phyloP scores from a whole-genome alignment of 1,140 invertebrate species.

The Hestina assimilis region DNA sequence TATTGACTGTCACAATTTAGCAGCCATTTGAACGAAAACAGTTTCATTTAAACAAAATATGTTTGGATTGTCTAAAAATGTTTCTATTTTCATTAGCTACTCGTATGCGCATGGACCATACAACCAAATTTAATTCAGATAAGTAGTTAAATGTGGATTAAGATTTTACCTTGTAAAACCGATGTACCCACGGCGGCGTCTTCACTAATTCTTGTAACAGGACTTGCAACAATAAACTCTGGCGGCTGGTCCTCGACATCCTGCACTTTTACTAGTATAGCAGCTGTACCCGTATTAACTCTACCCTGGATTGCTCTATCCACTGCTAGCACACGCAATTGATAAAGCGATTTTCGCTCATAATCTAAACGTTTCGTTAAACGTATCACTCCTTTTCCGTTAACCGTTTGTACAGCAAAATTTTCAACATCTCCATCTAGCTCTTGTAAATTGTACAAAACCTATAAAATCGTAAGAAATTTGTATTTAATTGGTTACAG shows the following conservation, averaged over 20 bases:
- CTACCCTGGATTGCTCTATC: conserved; percentile 90
- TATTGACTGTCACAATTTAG: too few species aligned
- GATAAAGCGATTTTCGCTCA: conserved; percentile 92
- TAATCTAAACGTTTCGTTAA: conserved; percentile 90
- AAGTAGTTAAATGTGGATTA: too few species aligned
- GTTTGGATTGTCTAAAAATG: too few species aligned
- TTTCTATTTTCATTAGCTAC: too few species aligned
- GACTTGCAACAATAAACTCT: conserved; percentile 91
- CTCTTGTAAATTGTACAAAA: conserved; percentile 86
- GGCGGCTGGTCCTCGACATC: conserved; percentile 95
- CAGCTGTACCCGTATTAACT: conserved; percentile 90
- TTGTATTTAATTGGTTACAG: too few species aligned
- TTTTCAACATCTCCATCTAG: conserved; percentile 87
- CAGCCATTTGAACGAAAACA: too few species aligned
- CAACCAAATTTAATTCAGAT: too few species aligned
- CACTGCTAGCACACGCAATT: conserved; percentile 89
- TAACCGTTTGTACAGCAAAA: conserved; percentile 90
- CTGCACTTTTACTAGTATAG: conserved; percentile 89
- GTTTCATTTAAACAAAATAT: too few species aligned
- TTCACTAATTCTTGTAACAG: conserved; percentile 92
- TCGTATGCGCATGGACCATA: too few species aligned
- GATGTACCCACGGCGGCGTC: conserved; percentile 89
- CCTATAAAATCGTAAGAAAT: conserved; percentile 51
- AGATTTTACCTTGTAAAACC: conserved; percentile 89
- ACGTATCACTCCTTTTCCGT: conserved; percentile 92